Evolutionary conservation across 2,113 vertebrate species (phyloP).

Genomic region (Oxyura jamaicensis): DNA sequence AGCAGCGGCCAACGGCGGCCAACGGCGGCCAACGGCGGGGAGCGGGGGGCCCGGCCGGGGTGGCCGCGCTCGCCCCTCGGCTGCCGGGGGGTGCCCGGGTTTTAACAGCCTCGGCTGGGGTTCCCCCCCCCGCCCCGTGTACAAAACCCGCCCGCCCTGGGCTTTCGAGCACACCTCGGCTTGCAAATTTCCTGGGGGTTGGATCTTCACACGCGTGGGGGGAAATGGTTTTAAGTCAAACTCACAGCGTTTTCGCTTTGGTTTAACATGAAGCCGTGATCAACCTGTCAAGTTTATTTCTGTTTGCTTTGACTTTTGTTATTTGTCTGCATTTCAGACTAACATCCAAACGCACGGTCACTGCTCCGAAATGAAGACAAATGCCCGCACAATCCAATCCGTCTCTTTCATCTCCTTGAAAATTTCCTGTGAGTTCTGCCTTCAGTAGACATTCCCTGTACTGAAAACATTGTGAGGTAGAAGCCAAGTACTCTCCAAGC

Average conservation of each 20-base stretch:
- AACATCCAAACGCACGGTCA: too few species aligned
- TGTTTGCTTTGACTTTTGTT: not conserved
- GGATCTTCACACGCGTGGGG: rapidly evolving
- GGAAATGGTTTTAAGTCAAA: not conserved
- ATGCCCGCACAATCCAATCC: too few species aligned
- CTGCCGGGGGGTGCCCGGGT: not conserved
- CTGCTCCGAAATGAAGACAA: rapidly evolving
- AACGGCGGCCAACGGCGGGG: too few species aligned
- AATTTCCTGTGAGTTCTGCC: not conserved
- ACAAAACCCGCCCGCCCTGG: rapidly evolving
- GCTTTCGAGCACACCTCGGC: not conserved
- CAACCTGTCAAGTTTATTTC: not conserved
- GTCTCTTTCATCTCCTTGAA: not conserved
- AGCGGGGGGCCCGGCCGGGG: too few species aligned
- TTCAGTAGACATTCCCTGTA: not conserved
- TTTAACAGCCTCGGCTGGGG: too few species aligned
- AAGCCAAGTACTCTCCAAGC: not conserved
- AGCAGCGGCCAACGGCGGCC: not conserved
- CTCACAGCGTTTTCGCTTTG: rapidly evolving
- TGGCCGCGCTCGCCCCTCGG: too few species aligned
- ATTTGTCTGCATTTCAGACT: not conserved
- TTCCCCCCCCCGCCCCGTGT: rapidly evolving
- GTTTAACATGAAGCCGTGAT: not conserved
- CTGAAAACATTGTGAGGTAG: not conserved
- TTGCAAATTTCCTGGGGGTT: not conserved